Conservation (phyloP, 2,888 invertebrate species). For the Corbicula japonica region DNA sequence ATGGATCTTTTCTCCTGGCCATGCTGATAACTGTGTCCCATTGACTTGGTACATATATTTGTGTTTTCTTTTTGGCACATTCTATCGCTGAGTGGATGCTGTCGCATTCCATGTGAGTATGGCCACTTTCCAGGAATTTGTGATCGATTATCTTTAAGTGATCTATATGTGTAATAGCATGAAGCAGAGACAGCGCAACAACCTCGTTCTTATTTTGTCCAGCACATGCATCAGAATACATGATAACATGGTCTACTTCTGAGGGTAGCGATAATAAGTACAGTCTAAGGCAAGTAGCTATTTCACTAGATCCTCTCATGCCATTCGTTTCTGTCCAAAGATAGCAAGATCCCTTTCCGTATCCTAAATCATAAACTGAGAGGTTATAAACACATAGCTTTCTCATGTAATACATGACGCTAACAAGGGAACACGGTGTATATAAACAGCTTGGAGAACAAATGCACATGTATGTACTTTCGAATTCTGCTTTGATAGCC, state of each 20-base stretch:
- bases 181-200: conserved; percentile 37
- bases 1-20: conserved; percentile 40
- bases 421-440: conserved; percentile 32
- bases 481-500: background rate
- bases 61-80: conserved; percentile 47
- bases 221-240: conserved; percentile 52
- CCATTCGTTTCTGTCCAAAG: conserved; percentile 50
- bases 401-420: conserved; percentile 46
- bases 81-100: conserved; percentile 51
- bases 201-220: conserved; percentile 53
- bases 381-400: conserved; percentile 54
- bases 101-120: conserved; percentile 60
- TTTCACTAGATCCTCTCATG: conserved; percentile 45
- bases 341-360: conserved; percentile 34
- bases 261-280: conserved; percentile 33
- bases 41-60: conserved; percentile 43
- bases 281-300: conserved; percentile 48
- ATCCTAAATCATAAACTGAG: conserved; percentile 33
- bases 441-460: conserved; percentile 18
- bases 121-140: conserved; percentile 54
- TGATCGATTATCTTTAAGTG: conserved; percentile 41
- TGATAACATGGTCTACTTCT: conserved; percentile 37
- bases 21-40: conserved; percentile 46
- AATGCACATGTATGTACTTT: background rate
- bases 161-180: conserved; percentile 34